phyloP scores from a whole-genome alignment of 2,113 vertebrate species.

The Brienomyrus longianalis region DNA sequence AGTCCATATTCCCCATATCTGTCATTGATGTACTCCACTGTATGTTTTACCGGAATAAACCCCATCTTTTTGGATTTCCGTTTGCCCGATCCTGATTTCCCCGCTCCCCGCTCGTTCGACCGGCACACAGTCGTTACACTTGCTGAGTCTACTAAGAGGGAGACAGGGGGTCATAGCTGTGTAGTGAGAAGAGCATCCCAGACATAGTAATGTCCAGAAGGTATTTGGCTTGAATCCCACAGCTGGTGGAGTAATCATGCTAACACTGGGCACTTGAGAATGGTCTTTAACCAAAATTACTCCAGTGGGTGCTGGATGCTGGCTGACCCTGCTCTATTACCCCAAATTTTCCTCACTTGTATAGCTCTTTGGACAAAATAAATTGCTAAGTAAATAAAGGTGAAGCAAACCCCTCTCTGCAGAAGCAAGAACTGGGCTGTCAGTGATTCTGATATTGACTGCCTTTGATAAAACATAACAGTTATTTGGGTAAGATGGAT shows the following conservation, averaged over 20 bases:
- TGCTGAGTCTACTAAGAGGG: not conserved
- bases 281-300: not conserved
- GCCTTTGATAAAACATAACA: not conserved
- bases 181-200: not conserved
- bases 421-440: not conserved
- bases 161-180: not conserved
- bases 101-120: too few relatives aligned
- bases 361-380: not conserved
- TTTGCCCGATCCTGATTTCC: too few relatives aligned
- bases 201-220: slow-evolving; percentile 4
- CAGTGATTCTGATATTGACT: not conserved
- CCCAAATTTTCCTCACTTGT: not conserved
- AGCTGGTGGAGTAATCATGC: not conserved
- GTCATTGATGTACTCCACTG: too few relatives aligned
- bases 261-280: not conserved
- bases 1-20: too few relatives aligned
- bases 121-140: too few relatives aligned
- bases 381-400: not conserved
- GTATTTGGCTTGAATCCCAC: not conserved
- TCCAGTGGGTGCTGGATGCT: not conserved
- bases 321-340: not conserved
- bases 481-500: not conserved
- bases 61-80: too few relatives aligned
- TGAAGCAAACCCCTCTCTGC: not conserved
- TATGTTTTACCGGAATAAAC: too few relatives aligned